phyloP scores from a whole-genome alignment of 2,113 vertebrate species.

The Pteropus alecto region DNA sequence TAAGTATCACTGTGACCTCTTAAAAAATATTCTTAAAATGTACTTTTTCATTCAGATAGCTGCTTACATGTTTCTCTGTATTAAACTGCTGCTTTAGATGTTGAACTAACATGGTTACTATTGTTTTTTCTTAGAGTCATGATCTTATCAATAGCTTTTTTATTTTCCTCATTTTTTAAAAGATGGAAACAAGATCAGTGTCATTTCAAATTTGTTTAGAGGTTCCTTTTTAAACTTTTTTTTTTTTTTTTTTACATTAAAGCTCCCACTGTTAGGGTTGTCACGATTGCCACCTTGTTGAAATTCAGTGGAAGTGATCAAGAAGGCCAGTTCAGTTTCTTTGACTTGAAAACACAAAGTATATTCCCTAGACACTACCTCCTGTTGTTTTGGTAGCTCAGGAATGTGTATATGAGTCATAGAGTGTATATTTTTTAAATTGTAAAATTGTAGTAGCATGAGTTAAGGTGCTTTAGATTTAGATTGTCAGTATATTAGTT shows the following conservation, averaged over 20 bases:
- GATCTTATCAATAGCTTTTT: not conserved
- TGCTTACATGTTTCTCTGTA: not conserved
- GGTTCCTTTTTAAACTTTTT: not conserved
- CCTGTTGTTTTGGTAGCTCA: not conserved
- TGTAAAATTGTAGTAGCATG: not conserved
- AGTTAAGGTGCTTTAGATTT: not conserved
- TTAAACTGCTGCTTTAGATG: not conserved
- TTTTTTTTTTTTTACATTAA: not conserved
- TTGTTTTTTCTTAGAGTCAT: not conserved
- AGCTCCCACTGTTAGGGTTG: not conserved
- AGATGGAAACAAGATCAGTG: not conserved
- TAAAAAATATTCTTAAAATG: not conserved
- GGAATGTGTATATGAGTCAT: not conserved
- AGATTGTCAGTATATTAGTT: not conserved
- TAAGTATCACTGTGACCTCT: not conserved
- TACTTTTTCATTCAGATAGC: not conserved
- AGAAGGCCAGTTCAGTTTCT: not conserved
- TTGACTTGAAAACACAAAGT: not conserved
- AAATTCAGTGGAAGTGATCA: not conserved
- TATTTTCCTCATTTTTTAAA: not conserved
- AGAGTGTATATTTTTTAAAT: not conserved
- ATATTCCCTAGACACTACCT: not conserved
- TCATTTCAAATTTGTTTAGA: not conserved
- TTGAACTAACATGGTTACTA: not conserved
- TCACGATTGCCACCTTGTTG: not conserved